Base-by-base conservation (phyloP, 2,888 invertebrate species). In the Drosophila robusta region DNA sequence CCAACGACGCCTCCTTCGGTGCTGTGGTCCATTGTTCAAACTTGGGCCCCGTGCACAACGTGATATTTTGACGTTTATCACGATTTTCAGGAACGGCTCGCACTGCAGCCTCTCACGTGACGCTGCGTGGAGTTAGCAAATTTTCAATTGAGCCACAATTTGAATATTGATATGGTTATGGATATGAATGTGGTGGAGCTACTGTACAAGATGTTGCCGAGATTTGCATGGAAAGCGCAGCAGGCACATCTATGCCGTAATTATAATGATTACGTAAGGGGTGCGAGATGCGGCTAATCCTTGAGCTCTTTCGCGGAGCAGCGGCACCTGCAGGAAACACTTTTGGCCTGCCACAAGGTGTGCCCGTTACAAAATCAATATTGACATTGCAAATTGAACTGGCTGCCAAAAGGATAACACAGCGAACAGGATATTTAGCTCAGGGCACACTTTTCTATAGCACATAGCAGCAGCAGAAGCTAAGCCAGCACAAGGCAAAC, bases 21-120 rank as follows among this genome's bases (percentile, higher is more conserved):
- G 70, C 46, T 58, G 55, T 55, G 46, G 63, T 34, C 87, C 85
- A 82, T 82, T 82, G 82, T 82, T 82, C 85, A 57, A 34, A 64
- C 51, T 72, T 55, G 54, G 44, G 62, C 68, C 67, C 61, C 44
- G 36, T 38, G 70, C 77, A 75, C 80, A 86, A 78, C 87, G 87
- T 88, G 86, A 77, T 85, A 79, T 81, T 89, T 89, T 89, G 87
- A 87, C 87, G 86, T 89, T 89, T 89, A 86, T 86, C 86, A 86
- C 86, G 86, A 86, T 86, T 86, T 89, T 84, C 62, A 47, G 80
- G 75, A 61, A 73, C 66, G 62, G 64, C 55, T 50, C 29, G 55
- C 62, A 62, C 18, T 41, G 39, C 39, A 38, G 46, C 34, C n/a
- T 22, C 38, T 61, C 47, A 42, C 67, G 65, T 70, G 78, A 49